Base-by-base conservation (phyloP, 2,113 vertebrate species). In the Vicugna pacos region DNA sequence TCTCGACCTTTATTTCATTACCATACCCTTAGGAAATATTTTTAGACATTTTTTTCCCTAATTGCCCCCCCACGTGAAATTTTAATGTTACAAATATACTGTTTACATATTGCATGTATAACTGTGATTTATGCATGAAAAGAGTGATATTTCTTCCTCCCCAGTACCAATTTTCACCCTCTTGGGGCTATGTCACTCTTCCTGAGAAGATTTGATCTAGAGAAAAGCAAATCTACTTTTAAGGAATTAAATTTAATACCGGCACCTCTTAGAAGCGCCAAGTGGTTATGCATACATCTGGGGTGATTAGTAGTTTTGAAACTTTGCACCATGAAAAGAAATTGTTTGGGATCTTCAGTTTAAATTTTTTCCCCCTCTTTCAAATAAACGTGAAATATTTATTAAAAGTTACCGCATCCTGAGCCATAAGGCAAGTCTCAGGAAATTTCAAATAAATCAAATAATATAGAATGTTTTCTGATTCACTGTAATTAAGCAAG, bases 221-320 rank as follows among this genome's bases (percentile, higher is more conserved):
- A 70, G 22, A 42, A 94, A 94, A 75, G 67, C 64, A 94, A 88
- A 72, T 65, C 60, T 76, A n/a, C 89, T 87, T 84, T 84, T 52
- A 62, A 91, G 52, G 20, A 93, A 48, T 77, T 84, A 50, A 38
- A 60, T 81, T 93, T 97, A 70, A 83, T 75, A 80, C 8, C 52
- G 85, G 5, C 62, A 91, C 65, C 76, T 94, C 28, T 96, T 38
- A 42, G 19, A 92, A 64, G n/a, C 70, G 38, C 58, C 24, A 84
- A 75, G 13, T 85, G n/a, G 62, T 67, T 85, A 42, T 52, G 26
- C 73, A 46, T 94, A 85, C 70, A 84, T 95, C 1, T 94, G 12
- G 22, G 42, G 14, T 87, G 24, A 35, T 81, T 83, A 54, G 72
- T 70, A 22, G 28, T 83, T 95, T 86, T 52, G 60, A 86, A 96